Conservation (phyloP, 2,113 vertebrate genomes). For the Leucopternis melanops region DNA sequence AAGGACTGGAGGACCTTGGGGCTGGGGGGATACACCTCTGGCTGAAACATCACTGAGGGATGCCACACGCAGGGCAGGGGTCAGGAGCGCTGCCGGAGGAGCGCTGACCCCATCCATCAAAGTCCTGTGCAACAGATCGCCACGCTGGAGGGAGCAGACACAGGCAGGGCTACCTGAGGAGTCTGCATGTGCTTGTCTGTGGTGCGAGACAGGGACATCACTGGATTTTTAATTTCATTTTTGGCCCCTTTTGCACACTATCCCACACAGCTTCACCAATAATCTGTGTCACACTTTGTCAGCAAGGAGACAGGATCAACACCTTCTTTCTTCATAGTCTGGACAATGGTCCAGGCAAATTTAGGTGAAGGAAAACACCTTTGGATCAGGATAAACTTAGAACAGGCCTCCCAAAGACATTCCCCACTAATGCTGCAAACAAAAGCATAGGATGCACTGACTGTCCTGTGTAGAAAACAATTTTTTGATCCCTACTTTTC, state of each 20-base stretch:
- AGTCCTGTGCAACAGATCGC: neutral
- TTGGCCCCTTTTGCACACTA: neutral
- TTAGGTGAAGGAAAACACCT: neutral
- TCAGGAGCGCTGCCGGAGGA: neutral
- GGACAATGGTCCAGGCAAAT: neutral
- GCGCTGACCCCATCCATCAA: neutral
- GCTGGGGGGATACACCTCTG: neutral
- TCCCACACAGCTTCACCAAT: neutral
- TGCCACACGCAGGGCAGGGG: rapidly evolving
- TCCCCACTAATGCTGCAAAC: neutral
- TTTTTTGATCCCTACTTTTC: neutral
- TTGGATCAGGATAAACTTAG: neutral
- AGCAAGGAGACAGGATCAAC: neutral
- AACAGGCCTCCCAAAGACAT: neutral
- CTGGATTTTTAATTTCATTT: neutral
- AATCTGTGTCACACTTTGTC: neutral
- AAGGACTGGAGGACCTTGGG: neutral
- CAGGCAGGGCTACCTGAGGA: neutral
- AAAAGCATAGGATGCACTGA: neutral
- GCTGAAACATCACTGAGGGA: neutral
- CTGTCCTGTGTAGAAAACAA: neutral
- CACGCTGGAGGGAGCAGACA: neutral
- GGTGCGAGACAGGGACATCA: neutral
- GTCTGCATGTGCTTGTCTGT: neutral
- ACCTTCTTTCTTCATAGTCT: neutral